phyloP scores from a whole-genome alignment of 2,797 vertebrate genomes.

The Pantherophis vulpinus region DNA sequence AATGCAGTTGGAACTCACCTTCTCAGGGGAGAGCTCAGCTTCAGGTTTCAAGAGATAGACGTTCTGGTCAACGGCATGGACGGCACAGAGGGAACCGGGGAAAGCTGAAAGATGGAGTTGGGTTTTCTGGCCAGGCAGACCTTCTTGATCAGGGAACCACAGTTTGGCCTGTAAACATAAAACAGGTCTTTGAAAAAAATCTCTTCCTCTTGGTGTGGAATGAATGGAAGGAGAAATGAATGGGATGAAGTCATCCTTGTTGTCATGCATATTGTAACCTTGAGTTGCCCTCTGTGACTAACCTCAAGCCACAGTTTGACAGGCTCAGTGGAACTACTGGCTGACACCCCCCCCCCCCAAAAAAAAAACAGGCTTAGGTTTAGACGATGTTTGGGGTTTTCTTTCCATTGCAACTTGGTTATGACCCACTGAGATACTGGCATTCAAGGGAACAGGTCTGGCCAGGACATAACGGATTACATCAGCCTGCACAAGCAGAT shows the following conservation, averaged over 20 bases:
- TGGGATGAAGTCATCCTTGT: background rate
- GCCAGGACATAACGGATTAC: no score
- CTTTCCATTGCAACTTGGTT: background rate
- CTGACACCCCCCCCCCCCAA: background rate
- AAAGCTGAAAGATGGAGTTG: constrained; percentile 56
- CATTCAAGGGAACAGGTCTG: background rate
- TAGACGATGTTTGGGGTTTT: background rate
- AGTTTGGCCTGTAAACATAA: constrained; percentile 71
- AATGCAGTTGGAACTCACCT: constrained; percentile 65
- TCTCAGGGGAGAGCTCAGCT: constrained; percentile 70
- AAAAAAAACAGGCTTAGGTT: background rate
- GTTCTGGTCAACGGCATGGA: constrained; percentile 86
- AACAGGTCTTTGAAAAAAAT: background rate
- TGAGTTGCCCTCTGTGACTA: background rate
- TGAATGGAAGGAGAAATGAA: background rate
- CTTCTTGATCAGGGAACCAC: constrained; percentile 69
- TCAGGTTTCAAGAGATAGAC: constrained; percentile 78
- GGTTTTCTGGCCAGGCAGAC: constrained; percentile 72
- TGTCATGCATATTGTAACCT: background rate
- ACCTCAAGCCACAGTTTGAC: background rate
- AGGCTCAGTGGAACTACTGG: background rate
- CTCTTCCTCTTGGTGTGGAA: background rate
- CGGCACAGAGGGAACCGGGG: constrained; percentile 81
- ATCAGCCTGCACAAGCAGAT: background rate
- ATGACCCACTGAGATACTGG: background rate